A percentile compares a stretch with the other conserved stretches of the same genome.
Evolutionary conservation across 2,113 vertebrate genomes (phyloP).

Genomic region (Centropus unirufus): DNA sequence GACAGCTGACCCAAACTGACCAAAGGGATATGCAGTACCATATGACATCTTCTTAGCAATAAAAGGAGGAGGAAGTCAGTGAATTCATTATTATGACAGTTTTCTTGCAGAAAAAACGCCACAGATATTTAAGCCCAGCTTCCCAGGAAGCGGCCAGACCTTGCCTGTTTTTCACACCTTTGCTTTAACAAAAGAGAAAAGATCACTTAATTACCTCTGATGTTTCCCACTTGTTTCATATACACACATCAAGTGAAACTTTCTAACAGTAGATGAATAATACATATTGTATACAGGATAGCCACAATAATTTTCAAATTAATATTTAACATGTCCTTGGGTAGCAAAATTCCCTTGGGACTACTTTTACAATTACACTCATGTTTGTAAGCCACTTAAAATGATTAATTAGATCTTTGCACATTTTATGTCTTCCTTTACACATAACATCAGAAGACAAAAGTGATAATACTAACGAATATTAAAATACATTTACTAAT

Average conservation of each 20-base stretch:
- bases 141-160: no score
- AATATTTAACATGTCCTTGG: not conserved
- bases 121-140: no score
- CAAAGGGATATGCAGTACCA: no score
- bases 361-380: not conserved
- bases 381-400: not conserved
- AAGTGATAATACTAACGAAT: not conserved
- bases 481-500: not conserved
- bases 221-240: not conserved
- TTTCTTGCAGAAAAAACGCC: no score
- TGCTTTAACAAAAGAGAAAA: not conserved
- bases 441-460: accelerated
- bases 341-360: not conserved
- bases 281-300: not conserved
- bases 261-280: not conserved
- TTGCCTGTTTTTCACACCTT: not conserved
- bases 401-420: not conserved
- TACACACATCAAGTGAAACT: not conserved
- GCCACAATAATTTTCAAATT: not conserved
- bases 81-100: no score
- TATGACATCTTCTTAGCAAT: no score
- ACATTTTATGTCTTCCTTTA: not conserved
- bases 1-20: no score
- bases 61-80: no score
- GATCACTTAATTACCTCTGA: not conserved